These are phyloP conservation scores for Odontocolon sp. DNA, from an alignment of 2,888 invertebrate species.

Conservation along the genomic window DNA sequence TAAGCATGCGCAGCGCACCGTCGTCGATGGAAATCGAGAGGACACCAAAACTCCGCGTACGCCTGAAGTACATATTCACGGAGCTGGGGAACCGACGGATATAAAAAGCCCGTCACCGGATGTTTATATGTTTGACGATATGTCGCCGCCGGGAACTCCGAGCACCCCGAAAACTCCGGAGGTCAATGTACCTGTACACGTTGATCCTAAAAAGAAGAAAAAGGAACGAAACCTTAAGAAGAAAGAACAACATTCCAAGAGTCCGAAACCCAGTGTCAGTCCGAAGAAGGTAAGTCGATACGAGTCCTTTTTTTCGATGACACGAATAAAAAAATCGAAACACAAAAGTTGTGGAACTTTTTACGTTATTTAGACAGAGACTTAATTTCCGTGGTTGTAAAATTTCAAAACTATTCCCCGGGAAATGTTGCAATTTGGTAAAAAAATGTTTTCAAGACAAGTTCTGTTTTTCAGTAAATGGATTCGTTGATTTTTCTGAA, in stretches of 20 bases:
- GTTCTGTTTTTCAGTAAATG: no score
- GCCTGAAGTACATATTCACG: slow-evolving; percentile 70
- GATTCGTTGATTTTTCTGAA: no score
- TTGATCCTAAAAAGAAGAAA: slow-evolving; percentile 81
- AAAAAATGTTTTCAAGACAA: no score
- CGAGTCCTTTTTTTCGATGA: neutral
- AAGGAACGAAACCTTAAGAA: slow-evolving; percentile 84
- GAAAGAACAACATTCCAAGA: slow-evolving; percentile 80
- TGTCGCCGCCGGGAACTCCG: slow-evolving; percentile 83
- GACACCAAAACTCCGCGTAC: slow-evolving; percentile 79
- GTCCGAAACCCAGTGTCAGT: slow-evolving; percentile 73
- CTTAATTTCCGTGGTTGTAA: no score
- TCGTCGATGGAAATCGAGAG: slow-evolving; percentile 68
- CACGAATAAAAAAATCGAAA: no score
- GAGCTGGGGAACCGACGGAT: slow-evolving; percentile 64
- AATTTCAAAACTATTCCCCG: no score
- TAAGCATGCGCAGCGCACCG: slow-evolving; percentile 63
- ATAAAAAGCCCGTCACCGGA: slow-evolving; percentile 80
- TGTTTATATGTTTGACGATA: slow-evolving; percentile 79
- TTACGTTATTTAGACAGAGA: no score
- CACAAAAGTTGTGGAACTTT: no score
- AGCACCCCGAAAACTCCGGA: slow-evolving; percentile 84
- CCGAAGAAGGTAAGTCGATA: slow-evolving; percentile 73
- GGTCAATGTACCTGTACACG: slow-evolving; percentile 83
- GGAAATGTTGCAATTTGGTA: no score